Evolutionary conservation across 2,113 vertebrate genomes (phyloP), one percentile per base, ranked within the genome.

Genomic region (Sciurus niger): DNA sequence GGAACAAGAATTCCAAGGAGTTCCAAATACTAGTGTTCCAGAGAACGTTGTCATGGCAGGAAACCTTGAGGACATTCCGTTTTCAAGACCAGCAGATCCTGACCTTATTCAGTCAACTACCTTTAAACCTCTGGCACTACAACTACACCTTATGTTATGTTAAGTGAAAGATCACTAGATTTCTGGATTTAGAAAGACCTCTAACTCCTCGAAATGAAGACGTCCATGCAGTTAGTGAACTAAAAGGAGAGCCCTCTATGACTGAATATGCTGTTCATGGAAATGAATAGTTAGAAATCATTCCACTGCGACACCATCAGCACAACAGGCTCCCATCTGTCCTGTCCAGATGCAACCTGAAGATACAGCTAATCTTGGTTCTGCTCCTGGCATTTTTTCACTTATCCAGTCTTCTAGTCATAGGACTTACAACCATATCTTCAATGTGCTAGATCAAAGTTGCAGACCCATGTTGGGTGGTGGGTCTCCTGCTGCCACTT

Each of bases 401-500:
- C 99, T 99, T 99, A 98, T 99, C 99, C 99, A 99, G 98, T 99
- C 99, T 98, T 99, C 99, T 96, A 99, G 99, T 97, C 99, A 99
- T 98, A 99, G 99, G 99, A 99, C 99, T 99, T 99, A 99, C 98
- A 99, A 99, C 98, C 99, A 99, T 98, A 99, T 99, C 98, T 98
- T 99, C 98, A 99, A 99, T 99, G 99, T 99, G 98, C 98, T 99
- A 99, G 99, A 99, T 98, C 99, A 99, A 98, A 99, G 99, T 98
- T 99, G 98, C 98, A 99, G 99, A 98, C 98, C 99, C 98, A 98
- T 99, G 96, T 98, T 99, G 97, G 98, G 98, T 99, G 99, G 99
- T 98, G 99, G 99, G 97, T 99, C 99, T 78, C 98, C 99, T 92
- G 98, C 98, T 97, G 92, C 95, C 95, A 98, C 98, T 83, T 99